These are phyloP conservation scores for Psettodes erumei DNA, from an alignment of 2,113 vertebrate species.

Conservation along the genomic window DNA sequence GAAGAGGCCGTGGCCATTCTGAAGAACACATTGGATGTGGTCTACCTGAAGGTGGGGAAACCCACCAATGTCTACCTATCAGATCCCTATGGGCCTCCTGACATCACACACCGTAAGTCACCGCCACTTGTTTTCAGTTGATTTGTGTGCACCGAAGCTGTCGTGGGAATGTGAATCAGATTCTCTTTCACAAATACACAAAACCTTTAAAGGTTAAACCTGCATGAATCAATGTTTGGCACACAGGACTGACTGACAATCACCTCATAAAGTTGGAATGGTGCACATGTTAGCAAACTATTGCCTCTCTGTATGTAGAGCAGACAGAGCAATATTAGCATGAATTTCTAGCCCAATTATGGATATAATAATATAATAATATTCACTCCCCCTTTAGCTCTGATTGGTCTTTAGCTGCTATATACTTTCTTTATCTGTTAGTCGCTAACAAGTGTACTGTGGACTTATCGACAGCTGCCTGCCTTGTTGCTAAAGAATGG, in stretches of 20 bases:
- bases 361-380: too few relatives aligned
- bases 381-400: too few relatives aligned
- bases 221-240: not conserved
- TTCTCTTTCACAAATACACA: not conserved
- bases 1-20: conserved; percentile 97
- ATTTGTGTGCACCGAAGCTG: not conserved
- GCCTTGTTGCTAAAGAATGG: too few relatives aligned
- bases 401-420: too few relatives aligned
- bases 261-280: not conserved
- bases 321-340: not conserved
- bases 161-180: conserved; percentile 77
- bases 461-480: too few relatives aligned
- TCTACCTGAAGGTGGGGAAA: conserved; percentile 96
- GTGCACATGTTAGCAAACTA: not conserved
- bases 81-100: conserved; percentile 95
- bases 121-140: conserved; percentile 3
- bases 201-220: not conserved
- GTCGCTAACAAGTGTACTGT: not conserved
- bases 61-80: conserved; percentile 96
- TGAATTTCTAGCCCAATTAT: too few relatives aligned
- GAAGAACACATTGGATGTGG: conserved; percentile 97
- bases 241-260: not conserved
- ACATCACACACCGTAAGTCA: conserved; percentile 95
- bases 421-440: too few relatives aligned
- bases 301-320: not conserved